These are phyloP conservation scores for Aphelinus certus DNA, from an alignment of 1,140 invertebrate species.

Conservation along the genomic window DNA sequence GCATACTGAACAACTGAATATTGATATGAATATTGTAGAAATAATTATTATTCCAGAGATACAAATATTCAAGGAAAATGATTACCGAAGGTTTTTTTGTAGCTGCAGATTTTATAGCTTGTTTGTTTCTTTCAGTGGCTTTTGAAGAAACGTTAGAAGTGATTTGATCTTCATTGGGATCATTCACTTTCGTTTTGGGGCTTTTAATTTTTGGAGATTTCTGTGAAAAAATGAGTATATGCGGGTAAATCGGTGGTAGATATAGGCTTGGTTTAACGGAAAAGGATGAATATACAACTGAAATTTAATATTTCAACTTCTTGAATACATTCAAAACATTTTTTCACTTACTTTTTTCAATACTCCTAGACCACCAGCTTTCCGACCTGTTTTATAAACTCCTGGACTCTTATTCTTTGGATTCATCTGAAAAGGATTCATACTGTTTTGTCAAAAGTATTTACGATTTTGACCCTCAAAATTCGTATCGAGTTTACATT, in stretches of 20 bases:
- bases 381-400: slow-evolving; percentile 2
- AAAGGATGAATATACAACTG: background rate
- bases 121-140: background rate
- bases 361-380: background rate
- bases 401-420: slow-evolving; percentile 6
- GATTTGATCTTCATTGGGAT: background rate
- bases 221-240: background rate
- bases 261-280: no score
- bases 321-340: background rate
- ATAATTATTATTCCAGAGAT: no score
- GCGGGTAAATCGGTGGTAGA: no score
- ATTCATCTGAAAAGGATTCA: background rate
- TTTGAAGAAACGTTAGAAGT: background rate
- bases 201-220: slow-evolving; percentile 4
- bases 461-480: background rate
- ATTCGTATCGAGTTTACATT: background rate
- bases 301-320: background rate
- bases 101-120: background rate
- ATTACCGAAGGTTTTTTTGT: background rate
- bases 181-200: background rate
- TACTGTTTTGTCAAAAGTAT: background rate
- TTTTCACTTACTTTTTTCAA: slow-evolving; percentile 1
- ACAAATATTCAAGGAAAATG: no score
- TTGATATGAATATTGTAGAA: no score
- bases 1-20: no score